Evolutionary conservation across 2,888 invertebrate genomes (phyloP).

Genomic region (Gisinianus flammeolus): DNA sequence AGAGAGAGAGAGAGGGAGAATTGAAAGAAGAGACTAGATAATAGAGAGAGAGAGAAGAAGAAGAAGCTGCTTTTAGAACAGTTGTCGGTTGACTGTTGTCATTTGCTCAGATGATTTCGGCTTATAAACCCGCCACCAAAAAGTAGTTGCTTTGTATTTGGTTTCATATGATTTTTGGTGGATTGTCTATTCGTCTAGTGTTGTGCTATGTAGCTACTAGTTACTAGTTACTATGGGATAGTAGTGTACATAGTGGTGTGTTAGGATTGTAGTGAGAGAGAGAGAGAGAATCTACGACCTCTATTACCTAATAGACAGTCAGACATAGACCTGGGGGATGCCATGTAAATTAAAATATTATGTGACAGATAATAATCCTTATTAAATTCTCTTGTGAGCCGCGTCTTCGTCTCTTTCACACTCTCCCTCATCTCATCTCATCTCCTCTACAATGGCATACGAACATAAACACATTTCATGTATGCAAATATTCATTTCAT

Average conservation of each 20-base stretch:
- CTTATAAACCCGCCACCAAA: constrained; percentile 41
- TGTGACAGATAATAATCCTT: constrained; percentile 44
- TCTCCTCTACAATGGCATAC: neutral
- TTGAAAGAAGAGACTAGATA: constrained; percentile 24
- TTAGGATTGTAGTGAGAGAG: neutral
- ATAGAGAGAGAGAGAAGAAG: constrained; percentile 18
- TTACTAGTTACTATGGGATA: neutral
- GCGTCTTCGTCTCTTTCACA: constrained; percentile 7
- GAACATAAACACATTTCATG: neutral
- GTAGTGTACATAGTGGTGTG: too few species aligned
- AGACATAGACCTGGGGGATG: constrained; percentile 23
- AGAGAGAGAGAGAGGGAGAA: constrained; percentile 23
- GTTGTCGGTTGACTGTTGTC: constrained; percentile 42
- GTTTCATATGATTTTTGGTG: too few species aligned
- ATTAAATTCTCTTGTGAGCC: constrained; percentile 23
- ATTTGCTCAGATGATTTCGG: constrained; percentile 17
- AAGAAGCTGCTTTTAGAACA: constrained; percentile 41
- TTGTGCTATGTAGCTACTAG: constrained; percentile 15
- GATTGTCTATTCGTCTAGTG: constrained; percentile 7
- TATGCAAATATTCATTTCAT: neutral
- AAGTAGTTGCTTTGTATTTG: too few species aligned
- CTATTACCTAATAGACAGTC: constrained; percentile 30
- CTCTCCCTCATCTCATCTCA: neutral
- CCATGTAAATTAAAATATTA: constrained; percentile 43
- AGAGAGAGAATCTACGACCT: constrained; percentile 38